phyloP scores from a whole-genome alignment of 2,113 vertebrate species.

The Melanerpes formicivorus region DNA sequence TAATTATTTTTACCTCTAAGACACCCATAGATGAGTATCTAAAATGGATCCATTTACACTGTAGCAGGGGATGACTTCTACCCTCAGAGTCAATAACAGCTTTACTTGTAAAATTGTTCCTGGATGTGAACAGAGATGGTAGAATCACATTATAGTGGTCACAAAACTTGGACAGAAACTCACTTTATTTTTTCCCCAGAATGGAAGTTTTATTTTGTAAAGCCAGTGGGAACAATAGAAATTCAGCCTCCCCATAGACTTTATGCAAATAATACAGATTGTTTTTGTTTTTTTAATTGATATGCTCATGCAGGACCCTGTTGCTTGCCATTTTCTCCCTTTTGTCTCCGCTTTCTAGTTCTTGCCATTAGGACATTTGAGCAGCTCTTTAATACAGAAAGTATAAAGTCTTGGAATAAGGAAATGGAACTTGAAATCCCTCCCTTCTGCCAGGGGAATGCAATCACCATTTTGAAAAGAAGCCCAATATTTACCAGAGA shows the following conservation, averaged over 20 bases:
- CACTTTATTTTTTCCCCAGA: not conserved
- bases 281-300: not conserved
- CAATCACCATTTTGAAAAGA: not conserved
- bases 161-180: not conserved
- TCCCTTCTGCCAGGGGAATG: not conserved
- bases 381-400: not conserved
- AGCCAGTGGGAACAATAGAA: not conserved
- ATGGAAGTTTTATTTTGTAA: not conserved
- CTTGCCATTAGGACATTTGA: not conserved
- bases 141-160: not conserved
- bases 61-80: not conserved
- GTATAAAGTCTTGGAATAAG: not conserved
- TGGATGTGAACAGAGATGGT: not conserved
- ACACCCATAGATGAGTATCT: not conserved
- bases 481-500: not conserved
- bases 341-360: not conserved
- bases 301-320: not conserved
- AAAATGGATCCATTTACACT: not conserved
- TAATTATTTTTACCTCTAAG: not conserved
- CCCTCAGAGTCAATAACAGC: not conserved
- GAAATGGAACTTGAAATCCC: not conserved
- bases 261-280: not conserved
- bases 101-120: not conserved
- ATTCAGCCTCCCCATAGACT: not conserved
- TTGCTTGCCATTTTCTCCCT: not conserved